phyloP scores from a whole-genome alignment of 2,888 invertebrate genomes.

The Diarsia dahlii region DNA sequence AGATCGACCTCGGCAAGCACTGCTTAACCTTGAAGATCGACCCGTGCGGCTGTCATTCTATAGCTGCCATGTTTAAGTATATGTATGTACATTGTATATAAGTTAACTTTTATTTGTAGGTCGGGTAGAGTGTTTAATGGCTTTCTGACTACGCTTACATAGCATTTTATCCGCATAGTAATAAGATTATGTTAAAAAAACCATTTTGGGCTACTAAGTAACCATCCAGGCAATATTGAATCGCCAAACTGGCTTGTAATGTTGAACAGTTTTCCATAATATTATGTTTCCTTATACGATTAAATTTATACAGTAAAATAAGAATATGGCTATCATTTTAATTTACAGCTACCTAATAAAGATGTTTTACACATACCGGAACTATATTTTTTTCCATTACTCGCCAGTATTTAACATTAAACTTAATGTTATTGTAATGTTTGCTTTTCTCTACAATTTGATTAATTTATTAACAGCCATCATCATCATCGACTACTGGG shows the following conservation, averaged over 20 bases:
- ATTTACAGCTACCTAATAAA: background rate
- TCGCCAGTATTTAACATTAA: no score
- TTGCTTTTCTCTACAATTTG: background rate
- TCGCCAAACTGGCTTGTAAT: background rate
- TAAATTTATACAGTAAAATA: background rate
- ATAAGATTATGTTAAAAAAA: conserved; percentile 32
- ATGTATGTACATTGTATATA: background rate
- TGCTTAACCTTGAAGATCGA: background rate
- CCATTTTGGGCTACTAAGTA: conserved; percentile 10
- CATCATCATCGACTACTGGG: background rate
- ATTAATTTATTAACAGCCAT: background rate
- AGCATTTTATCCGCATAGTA: conserved; percentile 38
- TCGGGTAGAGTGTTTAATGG: conserved; percentile 44
- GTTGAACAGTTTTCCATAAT: conserved; percentile 11
- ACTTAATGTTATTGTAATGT: background rate
- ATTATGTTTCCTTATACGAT: background rate
- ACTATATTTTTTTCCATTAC: no score
- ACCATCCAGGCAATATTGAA: conserved; percentile 30
- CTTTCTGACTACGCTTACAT: conserved; percentile 44
- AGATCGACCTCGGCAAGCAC: background rate
- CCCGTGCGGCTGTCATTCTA: background rate
- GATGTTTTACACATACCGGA: background rate
- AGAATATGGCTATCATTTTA: background rate
- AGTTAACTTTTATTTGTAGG: conserved; percentile 19
- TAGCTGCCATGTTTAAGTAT: background rate